A percentile compares a stretch with the other conserved stretches of the same genome.
These are phyloP conservation scores for Hyles euphorbiae DNA, from an alignment of 1,140 invertebrate species.

Conservation along the genomic window DNA sequence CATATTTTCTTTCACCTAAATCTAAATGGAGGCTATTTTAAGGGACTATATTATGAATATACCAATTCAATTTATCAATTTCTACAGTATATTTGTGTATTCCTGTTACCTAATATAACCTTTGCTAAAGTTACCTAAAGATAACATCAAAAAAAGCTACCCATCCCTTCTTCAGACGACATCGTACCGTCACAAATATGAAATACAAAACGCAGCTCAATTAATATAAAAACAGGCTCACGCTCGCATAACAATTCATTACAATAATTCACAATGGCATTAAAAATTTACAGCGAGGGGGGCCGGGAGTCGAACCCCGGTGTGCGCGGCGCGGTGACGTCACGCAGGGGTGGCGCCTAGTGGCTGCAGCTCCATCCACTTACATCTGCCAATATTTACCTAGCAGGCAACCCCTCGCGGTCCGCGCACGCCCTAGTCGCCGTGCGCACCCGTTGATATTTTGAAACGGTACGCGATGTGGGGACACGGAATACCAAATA, in stretches of 20 bases:
- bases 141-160: too few species aligned
- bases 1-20: too few species aligned
- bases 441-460: constrained; percentile 63
- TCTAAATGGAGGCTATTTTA: too few species aligned
- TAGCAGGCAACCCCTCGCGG: constrained; percentile 34
- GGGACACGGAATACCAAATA: constrained; percentile 62
- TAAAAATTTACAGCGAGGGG: constrained; percentile 14
- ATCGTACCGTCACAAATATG: too few species aligned
- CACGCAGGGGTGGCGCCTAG: constrained; percentile 51
- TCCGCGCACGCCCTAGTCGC: constrained; percentile 38
- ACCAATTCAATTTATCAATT: too few species aligned
- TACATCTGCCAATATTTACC: constrained; percentile 72
- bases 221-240: not conserved
- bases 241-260: constrained; percentile 8
- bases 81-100: too few species aligned
- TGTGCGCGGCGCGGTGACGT: constrained; percentile 38
- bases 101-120: too few species aligned
- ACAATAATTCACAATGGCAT: constrained; percentile 15
- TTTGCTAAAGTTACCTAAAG: too few species aligned
- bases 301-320: constrained; percentile 16
- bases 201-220: too few species aligned
- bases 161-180: too few species aligned
- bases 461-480: constrained; percentile 57
- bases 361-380: constrained; percentile 58
- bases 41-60: too few species aligned